These are phyloP conservation scores for Parnassius apollo DNA, from an alignment of 2,888 invertebrate species.

Conservation along the genomic window DNA sequence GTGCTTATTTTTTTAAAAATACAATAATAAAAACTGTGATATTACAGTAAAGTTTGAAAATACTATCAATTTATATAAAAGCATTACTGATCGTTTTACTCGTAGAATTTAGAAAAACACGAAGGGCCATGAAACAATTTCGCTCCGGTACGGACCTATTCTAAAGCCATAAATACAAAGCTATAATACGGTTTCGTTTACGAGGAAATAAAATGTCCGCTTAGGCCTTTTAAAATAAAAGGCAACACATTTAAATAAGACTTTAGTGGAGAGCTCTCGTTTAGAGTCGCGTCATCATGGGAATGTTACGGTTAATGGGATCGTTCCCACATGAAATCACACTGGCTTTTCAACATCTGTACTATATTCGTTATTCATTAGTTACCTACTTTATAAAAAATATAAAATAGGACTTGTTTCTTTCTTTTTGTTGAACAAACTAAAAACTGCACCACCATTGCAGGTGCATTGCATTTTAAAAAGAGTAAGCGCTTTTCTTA, in stretches of 20 bases:
- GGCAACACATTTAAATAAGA: constrained; percentile 38
- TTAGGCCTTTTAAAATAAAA: constrained; percentile 41
- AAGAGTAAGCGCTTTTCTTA: no score
- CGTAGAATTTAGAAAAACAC: no score
- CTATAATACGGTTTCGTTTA: constrained; percentile 43
- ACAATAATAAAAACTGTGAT: no score
- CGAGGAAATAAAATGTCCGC: constrained; percentile 41
- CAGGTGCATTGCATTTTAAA: no score
- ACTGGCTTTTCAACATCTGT: background rate
- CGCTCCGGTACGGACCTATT: constrained; percentile 25
- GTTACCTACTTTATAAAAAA: no score
- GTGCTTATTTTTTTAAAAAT: no score
- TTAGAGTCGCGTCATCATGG: constrained; percentile 20
- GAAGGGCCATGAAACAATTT: constrained; percentile 2
- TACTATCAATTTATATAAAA: no score
- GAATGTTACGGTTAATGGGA: constrained; percentile 16
- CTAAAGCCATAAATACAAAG: constrained; percentile 35
- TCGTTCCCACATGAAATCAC: constrained; percentile 15
- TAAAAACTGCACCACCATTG: no score
- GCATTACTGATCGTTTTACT: no score
- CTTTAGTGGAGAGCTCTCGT: constrained; percentile 32
- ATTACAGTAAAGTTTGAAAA: no score
- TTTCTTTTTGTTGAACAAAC: no score
- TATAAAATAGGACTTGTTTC: no score
- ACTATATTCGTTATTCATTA: background rate